Conservation (phyloP, 2,797 vertebrate species). For the Acropternis orthonyx region DNA sequence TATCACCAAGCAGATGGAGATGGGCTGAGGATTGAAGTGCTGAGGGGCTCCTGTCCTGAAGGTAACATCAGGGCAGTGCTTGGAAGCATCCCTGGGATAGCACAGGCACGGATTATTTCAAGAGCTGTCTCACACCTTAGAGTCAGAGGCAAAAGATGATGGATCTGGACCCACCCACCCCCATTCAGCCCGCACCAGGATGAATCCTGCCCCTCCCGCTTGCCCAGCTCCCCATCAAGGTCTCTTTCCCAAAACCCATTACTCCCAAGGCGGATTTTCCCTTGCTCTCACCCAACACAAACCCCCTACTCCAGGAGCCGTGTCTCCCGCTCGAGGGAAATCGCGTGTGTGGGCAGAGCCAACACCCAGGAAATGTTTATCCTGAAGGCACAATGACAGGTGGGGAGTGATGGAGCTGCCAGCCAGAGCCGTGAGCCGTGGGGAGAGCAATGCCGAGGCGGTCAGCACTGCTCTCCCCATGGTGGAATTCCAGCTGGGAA, state of each 20-base stretch:
- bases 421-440: neutral
- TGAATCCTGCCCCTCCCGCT: rapidly evolving
- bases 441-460: neutral
- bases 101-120: neutral
- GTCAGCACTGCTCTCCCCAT: neutral
- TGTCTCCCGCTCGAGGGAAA: neutral
- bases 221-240: rapidly evolving
- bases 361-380: neutral
- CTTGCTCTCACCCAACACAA: neutral
- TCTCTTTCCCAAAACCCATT: neutral
- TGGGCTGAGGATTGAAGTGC: rapidly evolving
- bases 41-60: neutral
- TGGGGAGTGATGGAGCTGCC: neutral
- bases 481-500: neutral
- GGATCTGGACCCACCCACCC: neutral
- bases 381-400: neutral
- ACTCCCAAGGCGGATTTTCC: neutral
- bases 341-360: neutral
- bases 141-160: neutral
- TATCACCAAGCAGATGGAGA: neutral
- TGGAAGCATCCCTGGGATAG: neutral
- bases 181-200: rapidly evolving
- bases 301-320: neutral
- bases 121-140: neutral
- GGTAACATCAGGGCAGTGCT: neutral